Evolutionary conservation across 1,140 invertebrate species (phyloP), one percentile per base, ranked within the genome.

Genomic region (Apis florea): DNA sequence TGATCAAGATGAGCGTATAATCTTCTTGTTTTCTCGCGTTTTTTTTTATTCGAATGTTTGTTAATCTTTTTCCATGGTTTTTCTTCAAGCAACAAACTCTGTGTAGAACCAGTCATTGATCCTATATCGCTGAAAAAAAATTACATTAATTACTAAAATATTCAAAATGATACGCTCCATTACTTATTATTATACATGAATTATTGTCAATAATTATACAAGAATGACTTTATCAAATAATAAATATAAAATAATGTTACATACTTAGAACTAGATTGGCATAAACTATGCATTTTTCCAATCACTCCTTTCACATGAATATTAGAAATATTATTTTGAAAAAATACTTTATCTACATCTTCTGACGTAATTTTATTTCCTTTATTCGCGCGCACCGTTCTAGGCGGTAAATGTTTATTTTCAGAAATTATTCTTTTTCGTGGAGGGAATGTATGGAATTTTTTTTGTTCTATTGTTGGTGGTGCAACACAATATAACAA

Each of bases 21-120:
- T 90, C 96, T 94, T 89, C 97, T 95, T n/a, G 97, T 90, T 92
- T 99, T 99, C 90, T 98, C 97, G 84, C 95, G 95, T 90, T 98
- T 98, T 71, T 97, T 97, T 88, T 96, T 96, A 90, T 97, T 97
- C 26, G 95, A 94, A 90, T 97, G 97, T 92, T 95, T 96, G 88
- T 97, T 96, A 9, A 95, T 94, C 88, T 95, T 95, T 89, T 98
- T 98, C 97, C 97, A 98, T 10, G 97, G 97, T 93, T 98, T 98
- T 31, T 92, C 90, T 49, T 92, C 82, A 26, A 77, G 26, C 47
- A 26, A 82, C 85, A 79, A 87, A 82, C 80, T 92, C 89, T 69
- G 85, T 84, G 82, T 93, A 84, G 85, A 92, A 85, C 71, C 93
- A 84, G 19, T 89, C 91, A 91, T 64, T 19, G 83, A 86, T 64